Conservation (phyloP, 2,888 invertebrate species). For the Drosophila neotestacea region DNA sequence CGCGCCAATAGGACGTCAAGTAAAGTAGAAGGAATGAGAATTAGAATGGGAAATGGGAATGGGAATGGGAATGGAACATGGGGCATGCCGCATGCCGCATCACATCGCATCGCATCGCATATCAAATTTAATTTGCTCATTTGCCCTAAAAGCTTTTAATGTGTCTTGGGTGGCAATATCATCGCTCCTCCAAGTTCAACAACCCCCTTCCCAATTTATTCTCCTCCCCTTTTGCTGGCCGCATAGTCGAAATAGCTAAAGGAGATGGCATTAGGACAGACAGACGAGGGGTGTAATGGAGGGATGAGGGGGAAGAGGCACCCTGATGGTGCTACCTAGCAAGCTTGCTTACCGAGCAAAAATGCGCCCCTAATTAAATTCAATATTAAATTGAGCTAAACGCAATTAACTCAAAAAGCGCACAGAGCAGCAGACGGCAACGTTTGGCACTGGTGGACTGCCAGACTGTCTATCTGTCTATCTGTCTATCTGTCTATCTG, state of each 20-base stretch:
- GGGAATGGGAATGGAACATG: neutral
- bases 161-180: constrained; percentile 63
- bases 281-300: neutral
- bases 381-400: constrained; percentile 82
- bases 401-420: constrained; percentile 81
- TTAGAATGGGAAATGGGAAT: neutral
- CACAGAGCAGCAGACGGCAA: constrained; percentile 31
- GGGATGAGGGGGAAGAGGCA: neutral
- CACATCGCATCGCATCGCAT: constrained; percentile 51
- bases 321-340: constrained; percentile 30
- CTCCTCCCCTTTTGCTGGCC: constrained; percentile 8
- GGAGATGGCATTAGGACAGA: neutral
- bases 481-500: neutral
- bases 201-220: too few species aligned
- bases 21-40: neutral
- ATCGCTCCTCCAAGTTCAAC: neutral
- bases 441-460: constrained; percentile 21
- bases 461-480: constrained; percentile 1
- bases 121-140: constrained; percentile 81
- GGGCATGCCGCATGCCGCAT: constrained; percentile 9
- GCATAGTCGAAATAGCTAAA: constrained; percentile 49
- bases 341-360: constrained; percentile 64
- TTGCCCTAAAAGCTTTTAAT: constrained; percentile 81
- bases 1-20: constrained; percentile 12
- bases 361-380: constrained; percentile 82